A percentile compares a stretch with the other conserved stretches of the same genome.
phyloP scores from a whole-genome alignment of 2,113 vertebrate species.

The Todiramphus saurophagus region DNA sequence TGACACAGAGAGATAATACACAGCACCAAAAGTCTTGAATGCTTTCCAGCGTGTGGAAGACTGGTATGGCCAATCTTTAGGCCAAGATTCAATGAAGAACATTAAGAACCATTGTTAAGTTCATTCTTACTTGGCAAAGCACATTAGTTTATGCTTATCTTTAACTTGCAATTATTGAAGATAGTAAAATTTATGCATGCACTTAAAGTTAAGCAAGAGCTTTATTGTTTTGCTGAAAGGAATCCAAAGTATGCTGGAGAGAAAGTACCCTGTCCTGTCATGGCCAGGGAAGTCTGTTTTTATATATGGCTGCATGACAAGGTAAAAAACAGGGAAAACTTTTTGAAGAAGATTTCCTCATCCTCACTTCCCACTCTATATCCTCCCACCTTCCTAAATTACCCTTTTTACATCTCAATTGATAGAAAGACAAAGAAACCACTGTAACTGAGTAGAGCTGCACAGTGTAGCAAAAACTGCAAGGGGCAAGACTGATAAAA shows the following conservation, averaged over 20 bases:
- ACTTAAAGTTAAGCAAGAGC: conserved; percentile 1
- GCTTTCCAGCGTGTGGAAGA: neutral
- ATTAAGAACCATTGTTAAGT: neutral
- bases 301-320: conserved; percentile 44
- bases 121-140: conserved; percentile 6
- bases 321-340: conserved; percentile 30
- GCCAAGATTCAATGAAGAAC: neutral
- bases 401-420: conserved; percentile 61
- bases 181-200: neutral
- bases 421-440: conserved; percentile 60
- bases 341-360: conserved; percentile 52
- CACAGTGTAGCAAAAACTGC: conserved; percentile 41
- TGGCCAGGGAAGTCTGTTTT: neutral
- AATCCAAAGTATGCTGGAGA: neutral
- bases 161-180: conserved; percentile 4
- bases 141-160: neutral
- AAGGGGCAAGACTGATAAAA: conserved; percentile 42
- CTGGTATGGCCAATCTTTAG: neutral
- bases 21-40: neutral
- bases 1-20: neutral
- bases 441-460: conserved; percentile 5
- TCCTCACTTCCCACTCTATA: conserved; percentile 58
- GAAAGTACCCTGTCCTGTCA: neutral
- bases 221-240: conserved; percentile 24
- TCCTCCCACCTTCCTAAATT: conserved; percentile 68